These are phyloP conservation scores for Jacana jacana DNA, from an alignment of 2,113 vertebrate genomes.

Conservation along the genomic window DNA sequence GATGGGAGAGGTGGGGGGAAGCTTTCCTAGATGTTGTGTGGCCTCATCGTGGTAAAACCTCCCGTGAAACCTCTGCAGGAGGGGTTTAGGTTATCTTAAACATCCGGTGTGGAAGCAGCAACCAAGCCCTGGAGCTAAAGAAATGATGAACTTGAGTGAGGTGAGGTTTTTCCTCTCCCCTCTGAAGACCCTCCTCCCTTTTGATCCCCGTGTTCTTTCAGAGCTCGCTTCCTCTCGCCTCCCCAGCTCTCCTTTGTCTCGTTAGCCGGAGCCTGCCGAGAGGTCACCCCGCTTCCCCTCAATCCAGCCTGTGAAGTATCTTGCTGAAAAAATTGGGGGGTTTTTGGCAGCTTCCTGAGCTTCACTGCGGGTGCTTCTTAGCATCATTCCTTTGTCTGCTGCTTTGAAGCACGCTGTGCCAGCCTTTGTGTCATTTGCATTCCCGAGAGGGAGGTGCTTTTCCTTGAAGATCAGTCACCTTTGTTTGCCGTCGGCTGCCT, in stretches of 20 bases:
- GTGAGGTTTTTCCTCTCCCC: not conserved
- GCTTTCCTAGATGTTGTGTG: not conserved
- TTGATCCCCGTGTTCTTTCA: not conserved
- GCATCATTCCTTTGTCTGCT: not conserved
- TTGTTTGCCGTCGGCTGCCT: not conserved
- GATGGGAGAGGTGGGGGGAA: not conserved
- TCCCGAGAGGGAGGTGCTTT: not conserved
- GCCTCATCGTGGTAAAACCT: not conserved
- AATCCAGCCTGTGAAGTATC: not conserved
- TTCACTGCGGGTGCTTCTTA: not conserved
- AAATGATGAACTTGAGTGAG: not conserved
- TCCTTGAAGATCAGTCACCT: not conserved
- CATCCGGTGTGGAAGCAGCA: fast-evolving
- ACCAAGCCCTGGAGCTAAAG: not conserved
- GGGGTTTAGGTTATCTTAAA: fast-evolving
- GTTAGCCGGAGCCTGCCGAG: not conserved
- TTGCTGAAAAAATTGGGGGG: not conserved
- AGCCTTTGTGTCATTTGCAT: not conserved
- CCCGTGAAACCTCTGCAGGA: too few relatives aligned
- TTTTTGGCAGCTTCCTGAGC: not conserved
- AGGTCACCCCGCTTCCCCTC: not conserved
- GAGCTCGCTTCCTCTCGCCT: not conserved
- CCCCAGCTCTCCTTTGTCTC: not conserved
- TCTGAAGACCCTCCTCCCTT: not conserved
- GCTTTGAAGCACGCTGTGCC: not conserved